phyloP scores from a whole-genome alignment of 2,888 invertebrate genomes.

The Auanema sp. region DNA sequence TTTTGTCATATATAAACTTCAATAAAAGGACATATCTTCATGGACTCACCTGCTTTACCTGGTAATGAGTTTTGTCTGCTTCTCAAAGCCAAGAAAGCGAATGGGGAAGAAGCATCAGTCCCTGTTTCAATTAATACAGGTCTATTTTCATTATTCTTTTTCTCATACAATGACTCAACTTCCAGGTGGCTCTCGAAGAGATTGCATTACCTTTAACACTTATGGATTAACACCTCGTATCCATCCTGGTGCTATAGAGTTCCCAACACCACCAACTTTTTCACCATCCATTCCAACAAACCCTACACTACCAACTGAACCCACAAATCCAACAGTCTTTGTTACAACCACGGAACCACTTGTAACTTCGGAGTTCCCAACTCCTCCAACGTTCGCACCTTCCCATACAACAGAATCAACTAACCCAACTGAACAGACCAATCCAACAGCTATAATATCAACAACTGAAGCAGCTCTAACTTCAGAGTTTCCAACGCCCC shows the following conservation, averaged over 20 bases:
- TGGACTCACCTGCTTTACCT: constrained; percentile 1
- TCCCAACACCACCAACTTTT: constrained; percentile 14
- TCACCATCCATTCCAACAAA: not conserved
- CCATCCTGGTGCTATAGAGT: constrained; percentile 9
- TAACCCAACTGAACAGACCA: too few species aligned
- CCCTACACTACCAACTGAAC: too few species aligned
- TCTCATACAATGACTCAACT: not conserved
- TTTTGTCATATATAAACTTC: not conserved
- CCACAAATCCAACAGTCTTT: too few species aligned
- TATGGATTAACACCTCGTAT: constrained; percentile 6
- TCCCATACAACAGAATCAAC: too few species aligned
- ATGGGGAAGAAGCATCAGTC: constrained; percentile 27
- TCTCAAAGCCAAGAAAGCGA: constrained; percentile 28
- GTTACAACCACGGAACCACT: too few species aligned
- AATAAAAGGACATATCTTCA: not conserved
- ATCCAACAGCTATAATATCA: too few species aligned
- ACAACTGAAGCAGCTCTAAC: too few species aligned
- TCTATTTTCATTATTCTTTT: not conserved
- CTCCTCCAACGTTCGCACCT: too few species aligned
- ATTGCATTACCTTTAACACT: constrained; percentile 15
- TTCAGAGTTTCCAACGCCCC: too few species aligned
- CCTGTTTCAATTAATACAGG: constrained; percentile 40
- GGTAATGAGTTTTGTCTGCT: constrained; percentile 34
- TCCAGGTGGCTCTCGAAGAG: constrained; percentile 16
- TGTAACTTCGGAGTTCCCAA: too few species aligned